These are phyloP conservation scores for Ceratina australensis DNA, from an alignment of 1,140 invertebrate genomes.

Conservation along the genomic window DNA sequence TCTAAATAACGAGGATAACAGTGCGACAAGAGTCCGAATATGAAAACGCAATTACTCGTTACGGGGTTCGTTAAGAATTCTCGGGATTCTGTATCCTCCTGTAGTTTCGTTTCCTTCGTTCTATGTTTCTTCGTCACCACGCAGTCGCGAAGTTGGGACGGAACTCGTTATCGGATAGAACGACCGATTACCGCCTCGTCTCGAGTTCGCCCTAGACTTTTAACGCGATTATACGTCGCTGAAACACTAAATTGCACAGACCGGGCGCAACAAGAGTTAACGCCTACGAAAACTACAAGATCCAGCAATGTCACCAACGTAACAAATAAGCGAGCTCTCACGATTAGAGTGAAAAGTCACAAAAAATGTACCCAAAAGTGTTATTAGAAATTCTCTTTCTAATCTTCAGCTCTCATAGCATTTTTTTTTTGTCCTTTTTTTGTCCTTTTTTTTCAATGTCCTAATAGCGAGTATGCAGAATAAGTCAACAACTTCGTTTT, in stretches of 20 bases:
- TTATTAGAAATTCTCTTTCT: no score
- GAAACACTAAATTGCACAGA: constrained; percentile 59
- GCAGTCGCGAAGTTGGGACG: constrained; percentile 60
- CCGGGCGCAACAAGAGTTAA: constrained; percentile 56
- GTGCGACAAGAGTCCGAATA: not conserved
- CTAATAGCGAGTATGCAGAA: no score
- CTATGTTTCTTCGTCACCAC: constrained; percentile 48
- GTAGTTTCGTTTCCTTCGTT: constrained; percentile 44
- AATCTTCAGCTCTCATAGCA: no score
- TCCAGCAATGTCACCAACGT: constrained; percentile 34
- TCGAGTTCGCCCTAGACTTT: constrained; percentile 63
- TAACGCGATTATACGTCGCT: constrained; percentile 64
- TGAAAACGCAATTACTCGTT: constrained; percentile 42
- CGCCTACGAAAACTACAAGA: constrained; percentile 54
- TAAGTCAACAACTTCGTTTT: no score
- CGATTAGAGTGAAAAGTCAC: not conserved
- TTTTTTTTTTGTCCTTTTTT: no score
- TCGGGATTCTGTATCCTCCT: constrained; percentile 20
- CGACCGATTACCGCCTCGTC: constrained; percentile 63
- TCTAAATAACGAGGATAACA: not conserved
- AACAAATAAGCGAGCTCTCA: constrained; percentile 9
- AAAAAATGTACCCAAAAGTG: not conserved
- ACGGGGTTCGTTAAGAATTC: constrained; percentile 16
- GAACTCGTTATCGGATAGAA: constrained; percentile 65
- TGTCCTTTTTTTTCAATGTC: no score